Base-by-base conservation (phyloP, 1,140 invertebrate genomes). In the Leptinotarsa texana region DNA sequence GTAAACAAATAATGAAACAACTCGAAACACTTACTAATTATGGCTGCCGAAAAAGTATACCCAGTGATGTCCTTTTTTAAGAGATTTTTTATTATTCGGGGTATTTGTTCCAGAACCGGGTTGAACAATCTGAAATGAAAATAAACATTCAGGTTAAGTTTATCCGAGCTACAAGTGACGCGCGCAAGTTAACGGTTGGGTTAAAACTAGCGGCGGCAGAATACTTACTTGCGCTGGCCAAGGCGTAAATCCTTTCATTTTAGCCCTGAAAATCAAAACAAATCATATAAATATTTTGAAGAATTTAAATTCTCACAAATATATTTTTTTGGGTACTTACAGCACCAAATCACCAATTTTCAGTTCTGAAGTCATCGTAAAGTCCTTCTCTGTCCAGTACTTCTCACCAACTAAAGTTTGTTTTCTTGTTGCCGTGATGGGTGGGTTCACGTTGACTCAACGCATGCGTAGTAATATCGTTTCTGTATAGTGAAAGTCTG, bases 11-110 rank as follows among this genome's bases (percentile, higher is more conserved):
- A 61, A 21, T 61, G 13, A 0, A 69, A 18, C 42, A 51, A 15
- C 4, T 47, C 4, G 17, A 24, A 47, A 42, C 84, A 93, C 95
- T 95, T 89, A 96, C 95, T 94, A 97, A 86, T 98, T 97, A 79
- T 95, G 92, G 48, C 93, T 93, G 66, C 96, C 96, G 89, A 96
- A 98, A 87, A 98, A 98, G 86, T 93, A 97, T 74, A 98, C 94
- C 87, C 94, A 97, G 80, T 90, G 87, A 72, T 90, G 88, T 86
- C 90, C 88, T 87, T 92, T 82, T 91, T 92, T 78, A 27, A 84
- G 85, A 27, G 91, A 90, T 78, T 89, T 90, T 83, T 91, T 57
- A 57, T 3, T 92, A 80, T 93, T 73, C 6, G 47, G 65, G n/a
- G 63, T 69, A 73, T 71, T 90, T 73, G 90, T 42, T 42, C 33